Conservation (phyloP, 1,140 invertebrate genomes). For the Goniozus legneri region DNA sequence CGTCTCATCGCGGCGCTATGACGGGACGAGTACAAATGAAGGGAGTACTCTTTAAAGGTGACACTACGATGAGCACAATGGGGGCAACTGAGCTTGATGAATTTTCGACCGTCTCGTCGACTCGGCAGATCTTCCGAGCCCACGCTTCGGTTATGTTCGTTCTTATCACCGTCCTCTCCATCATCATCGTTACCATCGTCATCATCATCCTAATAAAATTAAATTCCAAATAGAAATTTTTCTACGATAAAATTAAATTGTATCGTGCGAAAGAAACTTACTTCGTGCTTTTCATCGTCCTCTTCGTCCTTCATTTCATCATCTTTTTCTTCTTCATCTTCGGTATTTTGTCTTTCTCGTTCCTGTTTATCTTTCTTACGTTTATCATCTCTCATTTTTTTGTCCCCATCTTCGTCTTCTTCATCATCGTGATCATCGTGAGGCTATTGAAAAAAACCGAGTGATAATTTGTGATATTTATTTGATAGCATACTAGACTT, state of each 20-base stretch:
- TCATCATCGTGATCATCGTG: constrained; percentile 35
- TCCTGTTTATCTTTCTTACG: constrained; percentile 44
- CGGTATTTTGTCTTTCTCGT: constrained; percentile 39
- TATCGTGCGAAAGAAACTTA: no score
- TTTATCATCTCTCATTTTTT: constrained; percentile 43
- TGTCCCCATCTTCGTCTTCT: constrained; percentile 36
- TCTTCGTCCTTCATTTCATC: constrained; percentile 48
- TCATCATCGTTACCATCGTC: constrained; percentile 53
- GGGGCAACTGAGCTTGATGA: constrained; percentile 69
- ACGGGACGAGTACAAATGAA: constrained; percentile 66
- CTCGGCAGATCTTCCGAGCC: constrained; percentile 44
- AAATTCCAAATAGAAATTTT: neutral
- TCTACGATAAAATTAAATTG: neutral
- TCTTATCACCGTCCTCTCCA: constrained; percentile 48
- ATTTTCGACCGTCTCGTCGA: constrained; percentile 51
- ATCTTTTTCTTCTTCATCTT: constrained; percentile 50
- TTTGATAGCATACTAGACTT: neutral
- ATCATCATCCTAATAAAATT: constrained; percentile 23
- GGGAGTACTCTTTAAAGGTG: constrained; percentile 70
- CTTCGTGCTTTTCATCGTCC: constrained; percentile 38
- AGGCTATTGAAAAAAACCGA: no score
- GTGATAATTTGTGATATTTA: no score
- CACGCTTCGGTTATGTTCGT: constrained; percentile 33
- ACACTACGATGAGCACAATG: constrained; percentile 70
- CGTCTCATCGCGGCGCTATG: constrained; percentile 69